Evolutionary conservation across 2,888 invertebrate species (phyloP).

Genomic region (Mesorhabditis belari): DNA sequence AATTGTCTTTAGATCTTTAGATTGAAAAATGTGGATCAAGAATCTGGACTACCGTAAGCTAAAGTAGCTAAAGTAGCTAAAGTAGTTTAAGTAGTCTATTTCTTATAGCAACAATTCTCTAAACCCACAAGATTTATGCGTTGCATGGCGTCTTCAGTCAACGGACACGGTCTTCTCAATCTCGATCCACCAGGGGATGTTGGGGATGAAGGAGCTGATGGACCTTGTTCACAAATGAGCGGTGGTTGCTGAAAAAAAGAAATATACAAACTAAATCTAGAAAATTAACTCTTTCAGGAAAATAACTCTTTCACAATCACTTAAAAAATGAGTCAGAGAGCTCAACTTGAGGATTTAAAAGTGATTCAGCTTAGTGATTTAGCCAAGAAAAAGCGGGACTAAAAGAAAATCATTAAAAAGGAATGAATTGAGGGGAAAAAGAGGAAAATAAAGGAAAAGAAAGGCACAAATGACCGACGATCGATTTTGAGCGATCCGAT

Average conservation of each 20-base stretch:
- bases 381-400: too few species aligned
- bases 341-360: too few species aligned
- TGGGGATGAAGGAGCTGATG: slow-evolving; percentile 47
- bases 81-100: background rate
- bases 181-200: slow-evolving; percentile 32
- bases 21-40: background rate
- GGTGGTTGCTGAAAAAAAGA: slow-evolving; percentile 41
- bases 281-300: too few species aligned
- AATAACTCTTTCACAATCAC: too few species aligned
- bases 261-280: background rate
- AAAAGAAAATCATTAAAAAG: too few species aligned
- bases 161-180: slow-evolving; percentile 30
- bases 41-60: background rate
- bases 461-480: too few species aligned
- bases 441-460: too few species aligned
- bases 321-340: too few species aligned
- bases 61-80: background rate
- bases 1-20: background rate
- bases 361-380: too few species aligned
- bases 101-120: background rate
- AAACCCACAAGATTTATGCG: slow-evolving; percentile 45
- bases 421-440: too few species aligned
- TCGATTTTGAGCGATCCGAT: too few species aligned
- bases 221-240: slow-evolving; percentile 50
- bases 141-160: slow-evolving; percentile 47